These are phyloP conservation scores for Sphenopsis melanotis DNA, from an alignment of 2,797 vertebrate genomes.

Conservation along the genomic window DNA sequence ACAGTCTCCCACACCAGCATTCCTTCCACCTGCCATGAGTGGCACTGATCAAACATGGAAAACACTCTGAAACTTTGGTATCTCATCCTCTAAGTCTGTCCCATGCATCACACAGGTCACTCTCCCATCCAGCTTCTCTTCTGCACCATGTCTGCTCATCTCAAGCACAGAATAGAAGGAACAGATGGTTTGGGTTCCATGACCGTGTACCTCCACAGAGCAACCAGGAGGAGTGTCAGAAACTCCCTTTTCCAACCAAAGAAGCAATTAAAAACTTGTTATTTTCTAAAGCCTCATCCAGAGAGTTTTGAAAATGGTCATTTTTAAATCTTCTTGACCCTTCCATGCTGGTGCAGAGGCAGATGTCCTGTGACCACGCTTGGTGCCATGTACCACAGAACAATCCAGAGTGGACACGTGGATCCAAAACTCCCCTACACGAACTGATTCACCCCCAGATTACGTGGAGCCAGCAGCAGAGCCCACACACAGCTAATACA, in stretches of 20 bases:
- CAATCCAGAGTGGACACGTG: not conserved
- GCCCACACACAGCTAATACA: conserved; percentile 30
- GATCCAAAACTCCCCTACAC: not conserved
- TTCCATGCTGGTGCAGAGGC: not conserved
- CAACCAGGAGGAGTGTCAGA: not conserved
- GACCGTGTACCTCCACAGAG: rapidly evolving
- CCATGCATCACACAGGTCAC: rapidly evolving
- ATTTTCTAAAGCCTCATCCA: not conserved
- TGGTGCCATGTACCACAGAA: rapidly evolving
- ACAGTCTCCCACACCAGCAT: not conserved
- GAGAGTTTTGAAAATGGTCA: not conserved
- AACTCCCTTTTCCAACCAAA: not conserved
- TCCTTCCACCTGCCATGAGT: rapidly evolving
- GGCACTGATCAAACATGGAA: rapidly evolving
- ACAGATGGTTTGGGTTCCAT: not conserved
- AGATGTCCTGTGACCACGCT: not conserved
- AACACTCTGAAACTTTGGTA: not conserved
- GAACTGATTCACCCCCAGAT: conserved; percentile 20
- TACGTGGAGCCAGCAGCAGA: not conserved
- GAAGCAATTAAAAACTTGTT: not conserved
- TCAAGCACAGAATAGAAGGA: not conserved
- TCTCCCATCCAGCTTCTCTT: not conserved
- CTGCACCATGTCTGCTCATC: not conserved
- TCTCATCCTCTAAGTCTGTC: not conserved
- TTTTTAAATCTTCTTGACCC: not conserved